These are phyloP conservation scores for Lanius ludovicianus DNA, from an alignment of 2,113 vertebrate species.

Conservation along the genomic window DNA sequence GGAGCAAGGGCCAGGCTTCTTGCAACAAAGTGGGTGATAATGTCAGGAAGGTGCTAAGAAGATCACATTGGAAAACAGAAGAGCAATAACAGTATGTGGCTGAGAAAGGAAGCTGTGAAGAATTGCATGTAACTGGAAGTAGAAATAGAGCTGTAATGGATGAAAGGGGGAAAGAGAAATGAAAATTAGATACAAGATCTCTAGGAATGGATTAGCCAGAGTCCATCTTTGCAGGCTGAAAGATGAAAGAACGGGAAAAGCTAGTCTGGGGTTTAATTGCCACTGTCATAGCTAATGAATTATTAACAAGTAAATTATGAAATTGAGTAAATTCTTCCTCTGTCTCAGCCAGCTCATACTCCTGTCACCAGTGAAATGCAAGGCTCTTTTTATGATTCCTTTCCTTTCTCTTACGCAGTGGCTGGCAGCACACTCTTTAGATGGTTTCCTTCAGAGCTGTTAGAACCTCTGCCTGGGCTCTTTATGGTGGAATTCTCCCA, in stretches of 20 bases:
- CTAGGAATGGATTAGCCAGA: conserved; percentile 8
- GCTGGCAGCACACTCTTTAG: neutral
- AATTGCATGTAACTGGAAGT: neutral
- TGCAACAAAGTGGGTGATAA: neutral
- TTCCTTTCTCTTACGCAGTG: neutral
- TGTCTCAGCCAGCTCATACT: neutral
- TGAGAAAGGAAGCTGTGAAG: neutral
- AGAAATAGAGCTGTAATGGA: neutral
- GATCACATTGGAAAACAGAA: neutral
- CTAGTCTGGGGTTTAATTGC: neutral
- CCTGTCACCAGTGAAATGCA: neutral
- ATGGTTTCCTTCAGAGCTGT: neutral
- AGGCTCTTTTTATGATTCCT: neutral
- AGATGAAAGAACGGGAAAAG: conserved; percentile 7
- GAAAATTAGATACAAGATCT: neutral
- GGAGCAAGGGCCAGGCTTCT: neutral
- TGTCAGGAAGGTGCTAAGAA: neutral
- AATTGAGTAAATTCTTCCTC: conserved; percentile 29
- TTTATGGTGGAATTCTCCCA: neutral
- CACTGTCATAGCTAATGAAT: conserved; percentile 42
- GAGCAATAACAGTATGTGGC: neutral
- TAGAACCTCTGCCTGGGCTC: neutral
- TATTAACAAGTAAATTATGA: conserved; percentile 53
- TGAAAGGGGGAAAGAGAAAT: neutral
- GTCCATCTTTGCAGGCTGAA: neutral